Percentiles rank a stretch among this genome's conserved stretches.
Conservation (phyloP, 2,113 vertebrate species). For the Ptychochromis oligacanthus region DNA sequence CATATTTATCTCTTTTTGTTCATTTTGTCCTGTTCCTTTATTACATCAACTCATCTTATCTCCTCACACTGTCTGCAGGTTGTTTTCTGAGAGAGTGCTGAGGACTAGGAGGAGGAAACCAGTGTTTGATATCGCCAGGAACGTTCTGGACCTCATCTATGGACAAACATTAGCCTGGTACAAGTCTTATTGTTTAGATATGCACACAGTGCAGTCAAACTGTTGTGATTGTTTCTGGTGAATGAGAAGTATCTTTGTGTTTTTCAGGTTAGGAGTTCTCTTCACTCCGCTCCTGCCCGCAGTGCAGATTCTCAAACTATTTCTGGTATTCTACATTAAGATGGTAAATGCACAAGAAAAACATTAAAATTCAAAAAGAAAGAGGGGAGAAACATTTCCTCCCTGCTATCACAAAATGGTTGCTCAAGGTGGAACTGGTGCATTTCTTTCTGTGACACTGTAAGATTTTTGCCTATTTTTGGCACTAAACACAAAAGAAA, state of each 20-base stretch:
- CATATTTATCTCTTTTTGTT: neutral
- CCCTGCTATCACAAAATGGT: neutral
- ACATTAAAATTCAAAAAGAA: neutral
- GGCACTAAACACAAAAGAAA: neutral
- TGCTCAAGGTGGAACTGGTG: neutral
- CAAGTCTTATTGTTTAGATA: neutral
- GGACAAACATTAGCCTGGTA: constrained; percentile 95
- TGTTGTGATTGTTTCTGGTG: neutral
- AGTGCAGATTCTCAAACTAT: constrained; percentile 87
- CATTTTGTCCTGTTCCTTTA: neutral
- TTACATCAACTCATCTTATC: neutral
- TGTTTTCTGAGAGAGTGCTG: constrained; percentile 84
- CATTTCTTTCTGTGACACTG: neutral
- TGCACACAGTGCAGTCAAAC: neutral
- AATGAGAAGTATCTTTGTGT: neutral
- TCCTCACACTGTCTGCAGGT: constrained; percentile 68
- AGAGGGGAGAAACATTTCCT: too few relatives aligned
- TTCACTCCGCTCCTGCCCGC: constrained; percentile 87
- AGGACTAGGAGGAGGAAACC: constrained; percentile 82
- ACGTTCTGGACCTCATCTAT: constrained; percentile 93
- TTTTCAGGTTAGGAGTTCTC: constrained; percentile 87
- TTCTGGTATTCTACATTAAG: constrained; percentile 91
- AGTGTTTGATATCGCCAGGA: constrained; percentile 90
- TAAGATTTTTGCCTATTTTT: neutral
- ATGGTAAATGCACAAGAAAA: constrained; percentile 78